Conservation (phyloP, 2,888 invertebrate genomes). For the Myopa testacea region DNA sequence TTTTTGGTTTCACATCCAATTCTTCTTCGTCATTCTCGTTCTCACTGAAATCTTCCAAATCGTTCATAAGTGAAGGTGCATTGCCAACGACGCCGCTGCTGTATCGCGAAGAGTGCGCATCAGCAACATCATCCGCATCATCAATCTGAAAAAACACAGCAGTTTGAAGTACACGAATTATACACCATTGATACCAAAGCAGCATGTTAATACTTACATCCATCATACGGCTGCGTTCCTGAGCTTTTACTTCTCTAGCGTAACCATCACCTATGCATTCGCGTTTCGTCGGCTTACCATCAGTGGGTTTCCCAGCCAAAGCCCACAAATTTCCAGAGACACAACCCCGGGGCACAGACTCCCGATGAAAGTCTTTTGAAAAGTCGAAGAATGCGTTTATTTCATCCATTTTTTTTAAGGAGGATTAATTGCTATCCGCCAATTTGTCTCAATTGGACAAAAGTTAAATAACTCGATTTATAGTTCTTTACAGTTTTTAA, state of each 20-base stretch:
- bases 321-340: constrained; percentile 49
- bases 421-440: background rate
- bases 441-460: background rate
- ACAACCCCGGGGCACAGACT: constrained; percentile 51
- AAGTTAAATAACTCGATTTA: too few relatives aligned
- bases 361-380: constrained; percentile 61
- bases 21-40: constrained; percentile 41
- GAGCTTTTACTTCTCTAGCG: constrained; percentile 50
- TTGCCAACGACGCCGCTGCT: constrained; percentile 41
- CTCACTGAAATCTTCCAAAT: constrained; percentile 59
- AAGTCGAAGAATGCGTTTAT: constrained; percentile 64
- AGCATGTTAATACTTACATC: constrained; percentile 49
- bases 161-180: background rate
- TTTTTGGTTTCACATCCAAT: constrained; percentile 44
- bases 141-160: background rate
- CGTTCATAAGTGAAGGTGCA: constrained; percentile 52
- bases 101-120: constrained; percentile 39
- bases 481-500: too few relatives aligned
- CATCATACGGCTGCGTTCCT: constrained; percentile 56
- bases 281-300: constrained; percentile 55
- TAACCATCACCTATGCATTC: constrained; percentile 59
- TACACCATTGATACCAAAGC: too few relatives aligned
- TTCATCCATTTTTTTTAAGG: constrained; percentile 58
- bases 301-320: constrained; percentile 39
- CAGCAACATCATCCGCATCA: constrained; percentile 14